Percentiles rank a stretch among this genome's conserved stretches.
These are phyloP conservation scores for Taenioides sp. DNA, from an alignment of 2,797 vertebrate species.

Conservation along the genomic window DNA sequence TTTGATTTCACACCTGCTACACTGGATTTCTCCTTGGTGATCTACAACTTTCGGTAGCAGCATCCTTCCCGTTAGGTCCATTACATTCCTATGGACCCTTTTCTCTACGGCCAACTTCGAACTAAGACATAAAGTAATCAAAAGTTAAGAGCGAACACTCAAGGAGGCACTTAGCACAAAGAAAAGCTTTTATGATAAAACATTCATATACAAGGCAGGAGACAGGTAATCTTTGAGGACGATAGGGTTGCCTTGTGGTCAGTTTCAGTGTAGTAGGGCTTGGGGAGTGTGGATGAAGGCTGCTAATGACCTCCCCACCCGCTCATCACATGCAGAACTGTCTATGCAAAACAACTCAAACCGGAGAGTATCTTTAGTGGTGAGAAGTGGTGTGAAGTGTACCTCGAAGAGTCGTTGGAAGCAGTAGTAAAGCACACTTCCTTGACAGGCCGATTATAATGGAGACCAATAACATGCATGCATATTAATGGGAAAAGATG, in stretches of 20 bases:
- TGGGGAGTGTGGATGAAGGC: conserved; percentile 69
- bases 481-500: conserved; percentile 26
- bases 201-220: conserved; percentile 80
- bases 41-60: conserved; percentile 50
- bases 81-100: conserved; percentile 71
- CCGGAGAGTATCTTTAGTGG: conserved; percentile 63
- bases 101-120: conserved; percentile 48
- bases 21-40: conserved; percentile 41
- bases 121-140: conserved; percentile 78
- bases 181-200: conserved; percentile 83
- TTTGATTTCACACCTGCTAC: conserved; percentile 58
- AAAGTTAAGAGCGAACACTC: conserved; percentile 81
- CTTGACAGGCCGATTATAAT: conserved; percentile 63
- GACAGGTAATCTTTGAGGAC: conserved; percentile 75
- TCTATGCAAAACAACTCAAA: conserved; percentile 62
- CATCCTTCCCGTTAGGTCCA: conserved; percentile 74
- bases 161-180: conserved; percentile 79
- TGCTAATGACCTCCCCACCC: conserved; percentile 67
- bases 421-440: conserved; percentile 65
- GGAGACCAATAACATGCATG: conserved; percentile 24
- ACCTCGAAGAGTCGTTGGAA: conserved; percentile 68
- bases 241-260: conserved; percentile 82
- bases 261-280: conserved; percentile 78
- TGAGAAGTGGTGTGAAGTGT: conserved; percentile 71
- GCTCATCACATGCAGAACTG: conserved; percentile 58